phyloP scores from a whole-genome alignment of 2,113 vertebrate genomes.

The Nannospalax galili region DNA sequence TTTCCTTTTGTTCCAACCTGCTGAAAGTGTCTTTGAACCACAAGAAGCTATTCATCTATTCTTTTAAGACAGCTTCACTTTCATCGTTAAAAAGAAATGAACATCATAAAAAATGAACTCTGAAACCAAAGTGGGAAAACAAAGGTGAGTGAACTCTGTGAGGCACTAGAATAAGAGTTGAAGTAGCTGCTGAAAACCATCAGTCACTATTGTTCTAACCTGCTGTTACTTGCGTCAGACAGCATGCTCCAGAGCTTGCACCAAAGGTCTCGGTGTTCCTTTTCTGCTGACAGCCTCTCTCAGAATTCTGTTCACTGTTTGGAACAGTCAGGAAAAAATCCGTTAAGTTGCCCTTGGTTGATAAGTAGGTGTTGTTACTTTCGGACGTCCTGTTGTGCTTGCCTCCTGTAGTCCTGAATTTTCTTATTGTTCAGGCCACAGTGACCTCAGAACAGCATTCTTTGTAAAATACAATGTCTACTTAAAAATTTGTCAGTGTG shows the following conservation, averaged over 20 bases:
- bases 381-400: slow-evolving; percentile 86
- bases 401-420: slow-evolving; percentile 83
- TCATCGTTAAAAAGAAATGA: slow-evolving; percentile 83
- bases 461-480: slow-evolving; percentile 84
- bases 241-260: slow-evolving; percentile 5
- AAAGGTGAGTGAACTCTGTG: slow-evolving; percentile 82
- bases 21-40: slow-evolving; percentile 86
- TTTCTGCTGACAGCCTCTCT: slow-evolving; percentile 65
- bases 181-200: slow-evolving; percentile 79
- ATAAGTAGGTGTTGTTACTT: slow-evolving; percentile 85
- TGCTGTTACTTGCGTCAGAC: slow-evolving; percentile 78
- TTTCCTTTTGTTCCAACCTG: slow-evolving; percentile 85
- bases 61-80: slow-evolving; percentile 83
- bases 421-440: slow-evolving; percentile 86
- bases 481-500: slow-evolving; percentile 83
- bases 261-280: slow-evolving; percentile 75
- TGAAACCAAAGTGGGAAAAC: slow-evolving; percentile 84
- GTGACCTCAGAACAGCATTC: slow-evolving; percentile 84
- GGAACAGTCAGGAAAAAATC: slow-evolving; percentile 79
- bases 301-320: slow-evolving; percentile 84
- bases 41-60: slow-evolving; percentile 81
- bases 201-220: slow-evolving; percentile 83
- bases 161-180: slow-evolving; percentile 76
- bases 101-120: slow-evolving; percentile 84
- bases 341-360: slow-evolving; percentile 82